Conservation (phyloP, 2,888 invertebrate species). For the Limnephilus lunatus region DNA sequence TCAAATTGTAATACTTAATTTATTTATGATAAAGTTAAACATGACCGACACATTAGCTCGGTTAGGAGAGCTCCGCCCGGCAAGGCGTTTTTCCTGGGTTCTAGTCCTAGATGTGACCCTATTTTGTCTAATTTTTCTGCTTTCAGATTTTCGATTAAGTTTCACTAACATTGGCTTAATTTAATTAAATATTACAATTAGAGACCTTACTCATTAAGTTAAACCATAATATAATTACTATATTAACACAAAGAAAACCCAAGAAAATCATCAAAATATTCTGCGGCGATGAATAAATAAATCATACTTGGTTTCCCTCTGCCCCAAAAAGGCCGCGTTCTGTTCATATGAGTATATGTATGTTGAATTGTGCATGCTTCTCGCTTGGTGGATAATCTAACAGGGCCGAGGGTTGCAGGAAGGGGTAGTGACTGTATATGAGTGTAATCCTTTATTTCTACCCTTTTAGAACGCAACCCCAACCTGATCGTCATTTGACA, state of each 20-base stretch:
- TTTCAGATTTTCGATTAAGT: too few relatives aligned
- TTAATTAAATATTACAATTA: too few relatives aligned
- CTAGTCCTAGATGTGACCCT: too few relatives aligned
- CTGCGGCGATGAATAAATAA: not conserved
- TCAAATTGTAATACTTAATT: too few relatives aligned
- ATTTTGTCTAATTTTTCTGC: too few relatives aligned
- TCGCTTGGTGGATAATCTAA: constrained; percentile 48
- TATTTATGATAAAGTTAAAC: too few relatives aligned
- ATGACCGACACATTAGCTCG: too few relatives aligned
- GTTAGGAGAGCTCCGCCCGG: too few relatives aligned
- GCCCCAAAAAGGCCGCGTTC: not conserved
- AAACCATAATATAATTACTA: not conserved
- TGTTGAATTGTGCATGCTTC: constrained; percentile 46
- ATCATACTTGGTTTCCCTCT: not conserved
- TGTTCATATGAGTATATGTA: not conserved
- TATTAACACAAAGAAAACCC: too few relatives aligned
- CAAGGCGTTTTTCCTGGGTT: too few relatives aligned
- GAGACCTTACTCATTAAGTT: too few relatives aligned
- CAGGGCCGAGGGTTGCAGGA: not conserved
- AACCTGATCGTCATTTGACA: constrained; percentile 41
- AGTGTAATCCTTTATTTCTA: constrained; percentile 30
- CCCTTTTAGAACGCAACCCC: constrained; percentile 27
- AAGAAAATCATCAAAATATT: not conserved
- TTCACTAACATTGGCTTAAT: too few relatives aligned
- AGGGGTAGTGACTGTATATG: constrained; percentile 34